Conservation (phyloP, 2,113 vertebrate genomes). For the Dasyprocta punctata region DNA sequence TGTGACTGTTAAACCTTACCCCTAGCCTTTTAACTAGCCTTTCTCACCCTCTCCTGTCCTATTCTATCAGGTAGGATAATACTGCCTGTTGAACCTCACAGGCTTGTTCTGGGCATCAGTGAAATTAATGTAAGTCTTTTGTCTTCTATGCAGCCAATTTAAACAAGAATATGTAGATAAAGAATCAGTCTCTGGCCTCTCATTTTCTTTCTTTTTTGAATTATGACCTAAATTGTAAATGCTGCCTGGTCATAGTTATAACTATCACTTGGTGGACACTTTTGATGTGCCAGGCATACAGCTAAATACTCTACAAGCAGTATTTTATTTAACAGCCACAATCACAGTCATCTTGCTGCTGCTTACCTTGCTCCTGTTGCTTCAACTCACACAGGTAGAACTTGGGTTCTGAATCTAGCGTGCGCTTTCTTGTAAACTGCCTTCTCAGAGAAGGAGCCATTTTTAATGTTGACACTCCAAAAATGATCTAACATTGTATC, state of each 20-base stretch:
- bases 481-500: neutral
- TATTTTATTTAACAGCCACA: neutral
- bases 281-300: neutral
- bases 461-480: neutral
- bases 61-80: neutral
- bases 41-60: neutral
- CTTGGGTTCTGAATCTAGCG: neutral
- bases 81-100: neutral
- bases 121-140: neutral
- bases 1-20: neutral
- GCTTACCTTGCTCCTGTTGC: neutral
- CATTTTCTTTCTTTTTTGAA: constrained; percentile 42
- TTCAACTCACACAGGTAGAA: neutral
- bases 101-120: neutral
- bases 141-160: neutral
- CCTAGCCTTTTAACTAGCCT: neutral
- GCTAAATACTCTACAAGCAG: neutral
- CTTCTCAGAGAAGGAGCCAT: neutral
- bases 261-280: neutral
- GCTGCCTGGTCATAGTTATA: neutral
- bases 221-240: neutral
- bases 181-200: neutral
- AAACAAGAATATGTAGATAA: neutral
- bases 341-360: neutral
- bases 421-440: neutral